Evolutionary conservation across 2,888 invertebrate genomes (phyloP), one percentile per base, ranked within the genome.

Genomic region (Agapostemon virescens): DNA sequence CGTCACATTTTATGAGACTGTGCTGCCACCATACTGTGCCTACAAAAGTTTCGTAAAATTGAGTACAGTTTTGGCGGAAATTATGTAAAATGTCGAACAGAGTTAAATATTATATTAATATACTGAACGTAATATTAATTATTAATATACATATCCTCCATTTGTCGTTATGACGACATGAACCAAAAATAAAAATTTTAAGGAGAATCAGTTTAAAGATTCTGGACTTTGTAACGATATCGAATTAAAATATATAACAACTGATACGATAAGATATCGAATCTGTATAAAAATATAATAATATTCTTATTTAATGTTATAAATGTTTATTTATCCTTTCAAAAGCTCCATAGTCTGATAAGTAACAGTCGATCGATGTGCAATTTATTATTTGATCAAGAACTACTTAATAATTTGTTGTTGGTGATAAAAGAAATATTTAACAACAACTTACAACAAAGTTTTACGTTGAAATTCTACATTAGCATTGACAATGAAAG

Each of bases 1-100:
- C 84, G 87, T 88, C 88, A 89, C 88, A 88, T 88, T 85, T 86
- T 82, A 84, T 73, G 78, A 79, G 81, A 86, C 79, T 82, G 87
- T 87, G 88, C 88, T 88, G 88, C 88, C 87, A 85, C 73, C 79
- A 58, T 74, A 69, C 45, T 52, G 68, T 52, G 1, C 42, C 11
- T 23, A 42, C 49, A 30, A 36, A 38, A 63, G 23, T n/a, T 38
- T 36, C n/a, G 26, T 49, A 30, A 45, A 38, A 40, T 26, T 20
- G 7, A 26, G 36, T n/a, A 38, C 13, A 45, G 3, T 63, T 69
- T 71, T 76, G 66, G 69, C 82, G 82, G 75, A 75, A 81, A 71
- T 69, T 67, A 77, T 69, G 23, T 40, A 58, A 49, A 69, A 77
- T 66, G 1, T 20, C 15, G 0, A 69, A 76, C 20, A 3, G n/a